phyloP scores from a whole-genome alignment of 2,113 vertebrate species.

The Mus spicilegus region DNA sequence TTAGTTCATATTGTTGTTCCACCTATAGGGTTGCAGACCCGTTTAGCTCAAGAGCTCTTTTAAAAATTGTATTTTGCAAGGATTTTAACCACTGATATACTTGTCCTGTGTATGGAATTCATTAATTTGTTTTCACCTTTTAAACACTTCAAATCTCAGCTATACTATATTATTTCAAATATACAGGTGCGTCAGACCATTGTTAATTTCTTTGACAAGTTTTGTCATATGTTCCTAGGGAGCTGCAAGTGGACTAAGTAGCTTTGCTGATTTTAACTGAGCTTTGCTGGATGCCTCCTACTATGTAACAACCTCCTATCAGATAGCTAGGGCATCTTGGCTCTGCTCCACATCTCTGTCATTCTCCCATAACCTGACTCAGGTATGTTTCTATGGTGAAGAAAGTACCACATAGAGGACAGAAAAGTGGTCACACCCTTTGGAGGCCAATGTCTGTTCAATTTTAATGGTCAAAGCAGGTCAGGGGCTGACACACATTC shows the following conservation, averaged over 20 bases:
- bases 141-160: slow-evolving; percentile 17
- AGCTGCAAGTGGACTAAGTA: neutral
- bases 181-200: neutral
- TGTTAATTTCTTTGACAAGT: neutral
- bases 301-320: neutral
- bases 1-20: too few relatives aligned
- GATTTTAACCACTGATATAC: neutral
- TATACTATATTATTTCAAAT: neutral
- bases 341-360: neutral
- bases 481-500: neutral
- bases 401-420: neutral
- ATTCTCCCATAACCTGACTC: neutral
- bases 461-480: neutral
- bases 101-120: neutral
- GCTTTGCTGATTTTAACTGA: neutral
- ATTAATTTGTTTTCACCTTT: neutral
- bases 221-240: neutral
- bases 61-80: neutral
- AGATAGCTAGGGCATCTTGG: neutral
- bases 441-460: neutral
- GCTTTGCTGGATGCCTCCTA: neutral
- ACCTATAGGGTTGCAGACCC: too few relatives aligned
- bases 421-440: slow-evolving; percentile 1
- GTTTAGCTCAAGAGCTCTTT: neutral
- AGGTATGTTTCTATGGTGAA: neutral